Evolutionary conservation across 2,113 vertebrate species (phyloP), one percentile per base, ranked within the genome.

Genomic region (Stigmatopora nigra): DNA sequence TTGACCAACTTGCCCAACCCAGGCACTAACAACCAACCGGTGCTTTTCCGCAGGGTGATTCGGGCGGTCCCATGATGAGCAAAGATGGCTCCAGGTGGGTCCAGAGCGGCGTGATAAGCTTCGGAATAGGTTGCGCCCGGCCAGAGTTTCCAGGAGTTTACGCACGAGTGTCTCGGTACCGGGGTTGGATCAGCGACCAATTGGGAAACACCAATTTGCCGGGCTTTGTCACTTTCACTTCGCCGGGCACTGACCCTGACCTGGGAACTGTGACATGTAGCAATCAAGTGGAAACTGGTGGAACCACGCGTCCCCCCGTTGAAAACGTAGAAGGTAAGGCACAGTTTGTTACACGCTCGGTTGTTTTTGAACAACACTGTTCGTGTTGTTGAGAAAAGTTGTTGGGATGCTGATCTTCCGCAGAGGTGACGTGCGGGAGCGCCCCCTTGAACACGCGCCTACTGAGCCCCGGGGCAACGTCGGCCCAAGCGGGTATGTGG

Each of bases 51-150:
- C 65, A 86, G 84, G 80, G 78, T 41, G 82, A 86, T 58, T 82
- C 78, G 0, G 84, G 84, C 0, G 73, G 71, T 0, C 89, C 93
- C 5, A 20, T 94, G 68, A 88, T 93, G 78, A 76, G 72, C 69
- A 83, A 74, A 71, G 73, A 89, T 31, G 79, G 73, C 2, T 0
- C 0, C 48, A 72, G 49, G 1, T 94, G 92, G 92, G 81, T 93
- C 69, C 92, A 93, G 68, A 84, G 77, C 66, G 93, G 93, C 60
- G 75, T 93, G 63, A 92, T 94, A 60, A 95, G 91, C 81, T 94
- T 90, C 87, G 93, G 92, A 69, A 15, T 81, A 0, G 85, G 91
- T 61, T 93, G 93, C 69, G 91, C 81, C 19, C 67, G 69, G 51
- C 87, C 90, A 22, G 81, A 85, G 16, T 85, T 68, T 16, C 93